phyloP scores from a whole-genome alignment of 2,888 invertebrate species.

The Drosophila falleni region DNA sequence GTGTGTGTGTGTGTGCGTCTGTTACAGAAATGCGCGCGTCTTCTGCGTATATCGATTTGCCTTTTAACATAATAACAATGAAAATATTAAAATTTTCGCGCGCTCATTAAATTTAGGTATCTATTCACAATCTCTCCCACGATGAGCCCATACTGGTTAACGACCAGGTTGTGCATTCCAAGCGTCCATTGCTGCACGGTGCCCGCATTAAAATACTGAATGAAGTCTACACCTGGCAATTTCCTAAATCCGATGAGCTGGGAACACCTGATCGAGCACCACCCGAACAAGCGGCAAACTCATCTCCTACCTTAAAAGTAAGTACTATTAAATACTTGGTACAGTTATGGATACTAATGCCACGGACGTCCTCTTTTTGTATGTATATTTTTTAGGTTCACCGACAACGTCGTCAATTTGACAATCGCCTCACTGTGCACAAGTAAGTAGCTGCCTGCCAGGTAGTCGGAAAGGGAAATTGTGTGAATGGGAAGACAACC shows the following conservation, averaged over 20 bases:
- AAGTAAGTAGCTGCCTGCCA: slow-evolving; percentile 76
- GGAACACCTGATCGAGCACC: slow-evolving; percentile 60
- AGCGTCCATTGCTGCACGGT: slow-evolving; percentile 78
- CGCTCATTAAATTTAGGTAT: slow-evolving; percentile 67
- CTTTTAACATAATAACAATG: neutral
- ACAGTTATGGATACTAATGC: slow-evolving; percentile 26
- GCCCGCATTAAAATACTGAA: slow-evolving; percentile 79
- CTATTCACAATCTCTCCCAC: slow-evolving; percentile 78
- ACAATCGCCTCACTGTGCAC: slow-evolving; percentile 81
- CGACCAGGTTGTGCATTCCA: slow-evolving; percentile 63
- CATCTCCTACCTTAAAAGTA: slow-evolving; percentile 81
- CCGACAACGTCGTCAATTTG: slow-evolving; percentile 54
- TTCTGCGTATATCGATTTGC: slow-evolving; percentile 26
- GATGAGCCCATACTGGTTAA: slow-evolving; percentile 77
- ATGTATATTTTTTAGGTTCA: slow-evolving; percentile 41
- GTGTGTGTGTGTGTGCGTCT: neutral
- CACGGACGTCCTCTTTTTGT: slow-evolving; percentile 15
- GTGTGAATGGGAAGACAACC: slow-evolving; percentile 30
- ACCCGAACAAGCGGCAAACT: slow-evolving; percentile 76
- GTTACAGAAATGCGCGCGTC: slow-evolving; percentile 41
- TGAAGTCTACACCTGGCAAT: slow-evolving; percentile 81
- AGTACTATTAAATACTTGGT: slow-evolving; percentile 18
- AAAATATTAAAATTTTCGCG: neutral
- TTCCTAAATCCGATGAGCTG: slow-evolving; percentile 47
- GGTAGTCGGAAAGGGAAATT: slow-evolving; percentile 42